Evolutionary conservation across 2,888 invertebrate species (phyloP), one percentile per base, ranked within the genome.

Genomic region (Cistogaster globosa): DNA sequence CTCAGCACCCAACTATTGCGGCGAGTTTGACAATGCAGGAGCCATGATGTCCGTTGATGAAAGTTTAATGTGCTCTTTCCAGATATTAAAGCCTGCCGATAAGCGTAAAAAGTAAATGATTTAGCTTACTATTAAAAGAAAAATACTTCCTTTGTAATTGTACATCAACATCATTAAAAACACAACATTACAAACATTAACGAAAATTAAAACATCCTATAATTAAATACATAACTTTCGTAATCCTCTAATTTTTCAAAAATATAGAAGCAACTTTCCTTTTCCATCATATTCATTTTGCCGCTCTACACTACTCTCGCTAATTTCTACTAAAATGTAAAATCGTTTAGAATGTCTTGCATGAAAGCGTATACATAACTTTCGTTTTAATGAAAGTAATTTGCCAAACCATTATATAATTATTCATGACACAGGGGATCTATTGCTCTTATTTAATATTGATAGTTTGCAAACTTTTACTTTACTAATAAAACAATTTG

Each of bases 31-130:
- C 92, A 97, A 97, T 91, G 96, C 96, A 84, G 97, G 97, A 89
- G 97, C 97, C 87, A 97, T 99, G 96, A 99, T 99, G 99, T 98
- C 98, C 32, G 99, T 99, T 86, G 99, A 99, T 94, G 99, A 99
- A 93, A 98, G 98, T 86, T 94, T 99, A 88, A 99, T 99, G 99
- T 99, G 99, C 95, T 99, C 99, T 93, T 99, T 99, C 95, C 96
- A 97, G 94, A 97, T 97, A 91, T 94, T 97, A 92, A 97, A 97
- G 94, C 99, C 99, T 91, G 99, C 99, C 80, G 99, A 99, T 94
- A 99, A 99, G 94, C 97, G 99, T 94, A 99, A 99, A 94, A 91
- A 91, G 90, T 91, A 91, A 91, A 90, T 74, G 67, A 55, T 62
- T 62, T 20, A 65, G 57, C 38, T 53, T 36, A 86, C 86, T 86